These are phyloP conservation scores for Amblyopsis hoosieri DNA, from an alignment of 2,797 vertebrate genomes.

Conservation along the genomic window DNA sequence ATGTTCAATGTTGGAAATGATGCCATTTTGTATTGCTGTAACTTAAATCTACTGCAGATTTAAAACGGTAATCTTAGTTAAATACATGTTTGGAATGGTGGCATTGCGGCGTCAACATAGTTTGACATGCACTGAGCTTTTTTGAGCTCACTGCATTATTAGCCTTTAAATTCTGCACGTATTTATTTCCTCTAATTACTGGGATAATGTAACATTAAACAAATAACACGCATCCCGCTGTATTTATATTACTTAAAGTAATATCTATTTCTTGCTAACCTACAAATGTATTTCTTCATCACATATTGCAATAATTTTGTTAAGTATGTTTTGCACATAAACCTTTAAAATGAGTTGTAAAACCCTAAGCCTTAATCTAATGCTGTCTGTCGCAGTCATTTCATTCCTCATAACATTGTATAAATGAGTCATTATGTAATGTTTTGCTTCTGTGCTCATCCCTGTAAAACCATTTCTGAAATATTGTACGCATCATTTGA, in stretches of 20 bases:
- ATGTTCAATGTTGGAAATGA: no score
- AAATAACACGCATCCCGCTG: background rate
- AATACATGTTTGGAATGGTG: background rate
- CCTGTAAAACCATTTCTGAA: conserved; percentile 54
- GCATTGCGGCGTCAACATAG: background rate
- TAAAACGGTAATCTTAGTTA: background rate
- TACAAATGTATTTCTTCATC: background rate
- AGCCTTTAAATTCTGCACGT: background rate
- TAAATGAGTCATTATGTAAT: conserved; percentile 67
- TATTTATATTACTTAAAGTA: background rate
- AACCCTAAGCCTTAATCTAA: conserved; percentile 47
- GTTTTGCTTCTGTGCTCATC: conserved; percentile 43
- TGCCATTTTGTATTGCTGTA: background rate
- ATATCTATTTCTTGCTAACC: conserved; percentile 1
- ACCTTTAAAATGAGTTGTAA: conserved; percentile 51
- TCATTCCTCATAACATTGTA: conserved; percentile 57
- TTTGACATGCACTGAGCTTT: conserved; percentile 2
- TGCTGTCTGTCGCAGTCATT: conserved; percentile 38
- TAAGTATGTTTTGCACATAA: conserved; percentile 52
- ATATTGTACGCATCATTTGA: conserved; percentile 52
- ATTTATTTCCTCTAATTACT: conserved; percentile 3
- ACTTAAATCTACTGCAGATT: background rate
- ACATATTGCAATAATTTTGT: conserved; percentile 30
- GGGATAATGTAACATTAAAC: background rate
- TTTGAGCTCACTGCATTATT: background rate